Evolutionary conservation across 2,797 vertebrate species (phyloP), one percentile per base, ranked within the genome.

Genomic region (Tangara arthus): DNA sequence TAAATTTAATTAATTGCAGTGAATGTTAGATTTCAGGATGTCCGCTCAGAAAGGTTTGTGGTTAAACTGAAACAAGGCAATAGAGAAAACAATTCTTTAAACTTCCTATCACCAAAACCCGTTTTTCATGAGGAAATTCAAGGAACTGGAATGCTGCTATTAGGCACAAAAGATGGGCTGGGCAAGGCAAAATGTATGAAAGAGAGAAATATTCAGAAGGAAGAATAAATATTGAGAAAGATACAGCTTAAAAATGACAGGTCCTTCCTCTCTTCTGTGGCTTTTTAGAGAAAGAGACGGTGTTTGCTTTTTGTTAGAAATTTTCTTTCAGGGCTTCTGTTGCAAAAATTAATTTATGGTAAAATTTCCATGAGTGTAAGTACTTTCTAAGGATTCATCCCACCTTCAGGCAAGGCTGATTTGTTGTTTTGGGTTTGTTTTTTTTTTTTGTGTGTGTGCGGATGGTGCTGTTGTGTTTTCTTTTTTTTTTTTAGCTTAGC

Each of bases 31-130:
- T 86, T 88, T 93, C 34, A 63, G 52, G 46, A 57, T 81, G 12
- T 46, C 57, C 61, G 1, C 37, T 66, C 0, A 0, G 21, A 60
- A 73, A 5, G 22, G 28, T 72, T 85, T 86, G 39, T 71, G 27
- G 14, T 50, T 92, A 83, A 78, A 53, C 9, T 65, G 57, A 78
- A 95, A 46, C 9, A 77, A 80, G 26, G 32, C 42, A 68, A 20
- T 26, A 35, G 22, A 53, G 30, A 68, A 50, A 39, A 47, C 20
- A 66, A 8, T 30, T 12, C 35, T 76, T 64, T 49, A 34, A 89
- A 52, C 6, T 66, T 72, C 0, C 0, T 81, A 24, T 64, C 63
- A 42, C 32, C 21, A 59, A n/a, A 66, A 57, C 0, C 23, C 17
- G 8, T 32, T 81, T 15, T n/a, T 63, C 21, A 30, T 92, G 52